phyloP scores from a whole-genome alignment of 2,113 vertebrate genomes.

The Choloepus hoffmanni region DNA sequence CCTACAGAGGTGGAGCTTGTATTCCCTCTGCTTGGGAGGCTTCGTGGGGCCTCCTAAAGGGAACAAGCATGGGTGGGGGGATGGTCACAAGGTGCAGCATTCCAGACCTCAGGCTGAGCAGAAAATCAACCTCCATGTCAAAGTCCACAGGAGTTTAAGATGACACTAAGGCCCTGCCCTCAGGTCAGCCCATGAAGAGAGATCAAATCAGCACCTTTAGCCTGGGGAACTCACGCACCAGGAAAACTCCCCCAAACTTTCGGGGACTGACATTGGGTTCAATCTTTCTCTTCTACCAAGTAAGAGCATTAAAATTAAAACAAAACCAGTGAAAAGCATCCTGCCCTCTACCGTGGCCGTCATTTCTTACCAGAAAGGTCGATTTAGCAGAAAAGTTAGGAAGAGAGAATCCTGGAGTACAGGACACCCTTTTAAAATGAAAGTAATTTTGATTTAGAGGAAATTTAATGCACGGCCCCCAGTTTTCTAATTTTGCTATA shows the following conservation, averaged over 20 bases:
- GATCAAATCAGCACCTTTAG: neutral
- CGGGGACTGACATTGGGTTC: neutral
- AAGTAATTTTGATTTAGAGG: neutral
- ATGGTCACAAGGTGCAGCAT: accelerated
- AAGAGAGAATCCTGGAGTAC: neutral
- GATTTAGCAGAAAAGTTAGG: accelerated
- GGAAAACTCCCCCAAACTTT: neutral
- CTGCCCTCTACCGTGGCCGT: neutral
- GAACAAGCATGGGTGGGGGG: neutral
- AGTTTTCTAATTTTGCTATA: neutral
- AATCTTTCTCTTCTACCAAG: neutral
- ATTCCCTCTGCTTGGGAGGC: neutral
- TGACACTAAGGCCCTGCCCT: neutral
- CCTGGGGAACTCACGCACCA: neutral
- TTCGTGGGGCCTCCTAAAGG: neutral
- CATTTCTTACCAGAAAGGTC: neutral
- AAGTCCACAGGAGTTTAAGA: neutral
- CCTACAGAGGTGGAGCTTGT: neutral
- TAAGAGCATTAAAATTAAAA: neutral
- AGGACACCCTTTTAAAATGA: neutral
- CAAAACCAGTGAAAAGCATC: neutral
- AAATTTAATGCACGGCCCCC: neutral
- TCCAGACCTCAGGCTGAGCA: neutral
- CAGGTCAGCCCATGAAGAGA: neutral
- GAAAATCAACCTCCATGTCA: neutral